These are phyloP conservation scores for Mirounga angustirostris DNA, from an alignment of 2,113 vertebrate genomes.

Conservation along the genomic window DNA sequence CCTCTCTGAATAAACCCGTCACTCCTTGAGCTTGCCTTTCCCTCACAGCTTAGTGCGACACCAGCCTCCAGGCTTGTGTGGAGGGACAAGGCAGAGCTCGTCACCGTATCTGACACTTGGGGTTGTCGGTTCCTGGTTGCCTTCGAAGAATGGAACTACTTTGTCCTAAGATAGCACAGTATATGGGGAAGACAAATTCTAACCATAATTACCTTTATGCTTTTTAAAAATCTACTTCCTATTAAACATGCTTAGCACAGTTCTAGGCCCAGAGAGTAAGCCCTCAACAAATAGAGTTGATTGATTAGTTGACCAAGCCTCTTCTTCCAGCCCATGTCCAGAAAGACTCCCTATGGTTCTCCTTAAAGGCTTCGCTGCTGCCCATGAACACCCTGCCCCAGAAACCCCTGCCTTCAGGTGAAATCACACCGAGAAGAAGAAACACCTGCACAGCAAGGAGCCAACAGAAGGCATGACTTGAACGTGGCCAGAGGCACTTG, in stretches of 20 bases:
- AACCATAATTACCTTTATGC: neutral
- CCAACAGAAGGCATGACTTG: conserved; percentile 72
- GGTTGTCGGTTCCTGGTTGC: fast-evolving
- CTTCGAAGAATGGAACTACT: neutral
- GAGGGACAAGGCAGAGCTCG: neutral
- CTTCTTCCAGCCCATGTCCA: conserved; percentile 1
- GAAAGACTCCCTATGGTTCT: neutral
- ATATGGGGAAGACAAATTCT: neutral
- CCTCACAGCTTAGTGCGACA: neutral
- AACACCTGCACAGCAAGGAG: conserved; percentile 74
- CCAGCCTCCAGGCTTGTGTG: neutral
- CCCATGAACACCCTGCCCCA: neutral
- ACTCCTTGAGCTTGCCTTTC: neutral
- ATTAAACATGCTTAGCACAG: neutral
- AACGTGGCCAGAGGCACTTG: conserved; percentile 85
- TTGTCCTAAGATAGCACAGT: neutral
- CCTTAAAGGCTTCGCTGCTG: conserved; percentile 53
- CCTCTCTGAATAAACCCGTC: neutral
- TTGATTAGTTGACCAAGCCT: conserved; percentile 46
- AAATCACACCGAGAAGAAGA: conserved; percentile 46
- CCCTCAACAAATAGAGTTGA: neutral
- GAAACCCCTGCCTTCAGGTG: conserved; percentile 69
- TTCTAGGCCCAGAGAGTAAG: neutral
- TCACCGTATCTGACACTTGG: fast-evolving
- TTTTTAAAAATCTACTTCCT: neutral